A percentile compares a stretch with the other conserved stretches of the same genome.
Conservation (phyloP, 2,888 invertebrate genomes). For the Drosophila glabriapex region DNA sequence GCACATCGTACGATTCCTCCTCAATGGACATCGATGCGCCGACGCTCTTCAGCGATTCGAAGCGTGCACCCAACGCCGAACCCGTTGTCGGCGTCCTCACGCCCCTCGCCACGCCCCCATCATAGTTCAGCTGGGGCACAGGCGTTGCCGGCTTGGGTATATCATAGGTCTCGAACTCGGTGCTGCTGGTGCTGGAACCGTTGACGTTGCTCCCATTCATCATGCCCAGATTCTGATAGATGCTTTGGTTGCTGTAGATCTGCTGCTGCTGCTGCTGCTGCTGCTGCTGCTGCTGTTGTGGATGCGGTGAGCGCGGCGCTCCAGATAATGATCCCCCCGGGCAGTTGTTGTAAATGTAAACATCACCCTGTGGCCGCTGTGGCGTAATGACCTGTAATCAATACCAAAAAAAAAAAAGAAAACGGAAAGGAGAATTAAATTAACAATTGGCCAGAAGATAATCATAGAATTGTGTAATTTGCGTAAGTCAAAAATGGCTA, state of each 20-base stretch:
- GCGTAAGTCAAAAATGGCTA: neutral
- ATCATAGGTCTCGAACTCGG: slow-evolving; percentile 86
- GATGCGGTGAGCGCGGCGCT: slow-evolving; percentile 44
- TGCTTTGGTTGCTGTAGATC: slow-evolving; percentile 78
- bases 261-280: slow-evolving; percentile 58
- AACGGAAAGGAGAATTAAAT: neutral
- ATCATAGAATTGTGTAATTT: neutral
- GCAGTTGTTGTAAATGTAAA: slow-evolving; percentile 90
- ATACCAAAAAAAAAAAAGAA: neutral
- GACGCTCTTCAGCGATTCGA: slow-evolving; percentile 81
- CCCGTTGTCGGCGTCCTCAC: slow-evolving; percentile 76
- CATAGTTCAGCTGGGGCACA: slow-evolving; percentile 85
- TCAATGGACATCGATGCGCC: slow-evolving; percentile 78
- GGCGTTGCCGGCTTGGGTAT: slow-evolving; percentile 88
- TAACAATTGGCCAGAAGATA: neutral
- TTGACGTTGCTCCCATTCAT: slow-evolving; percentile 70
- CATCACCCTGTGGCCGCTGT: slow-evolving; percentile 89
- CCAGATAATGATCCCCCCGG: slow-evolving; percentile 80
- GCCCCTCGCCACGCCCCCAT: slow-evolving; percentile 86
- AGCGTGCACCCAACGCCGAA: slow-evolving; percentile 58
- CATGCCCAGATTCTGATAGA: slow-evolving; percentile 83
- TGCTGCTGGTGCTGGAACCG: slow-evolving; percentile 49
- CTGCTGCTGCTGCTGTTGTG: slow-evolving; percentile 56
- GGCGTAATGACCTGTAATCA: slow-evolving; percentile 89
- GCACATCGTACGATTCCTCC: slow-evolving; percentile 89